Evolutionary conservation across 2,888 invertebrate species (phyloP).

Genomic region (Campopleginae sp.): DNA sequence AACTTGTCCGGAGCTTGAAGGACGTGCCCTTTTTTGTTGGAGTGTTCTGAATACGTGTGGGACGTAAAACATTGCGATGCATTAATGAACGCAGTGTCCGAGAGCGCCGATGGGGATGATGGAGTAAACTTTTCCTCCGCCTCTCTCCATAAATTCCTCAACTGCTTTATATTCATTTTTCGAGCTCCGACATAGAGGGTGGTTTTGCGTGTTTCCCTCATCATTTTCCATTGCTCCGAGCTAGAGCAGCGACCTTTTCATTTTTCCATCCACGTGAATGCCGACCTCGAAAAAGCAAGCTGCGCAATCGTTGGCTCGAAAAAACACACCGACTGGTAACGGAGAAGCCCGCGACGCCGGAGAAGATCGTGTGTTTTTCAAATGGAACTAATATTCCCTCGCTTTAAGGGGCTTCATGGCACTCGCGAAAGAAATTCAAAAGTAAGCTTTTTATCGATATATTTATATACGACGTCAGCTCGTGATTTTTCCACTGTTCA

Average conservation of each 20-base stretch:
- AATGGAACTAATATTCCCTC: conserved; percentile 76
- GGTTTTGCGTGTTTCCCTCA: not conserved
- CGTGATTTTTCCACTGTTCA: not conserved
- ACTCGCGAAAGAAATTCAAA: conserved; percentile 26
- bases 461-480: not conserved
- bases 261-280: not conserved
- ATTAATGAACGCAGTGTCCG: conserved; percentile 51
- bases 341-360: conserved; percentile 48
- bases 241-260: not conserved
- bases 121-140: conserved; percentile 36
- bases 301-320: not conserved
- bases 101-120: conserved; percentile 18
- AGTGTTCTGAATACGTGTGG: conserved; percentile 10
- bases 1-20: conserved; percentile 39
- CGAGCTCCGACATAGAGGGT: not conserved
- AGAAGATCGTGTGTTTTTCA: conserved; percentile 72
- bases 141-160: not conserved
- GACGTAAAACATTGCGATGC: conserved; percentile 58
- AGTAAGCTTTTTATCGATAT: conserved; percentile 9
- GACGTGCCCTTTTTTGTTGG: conserved; percentile 38
- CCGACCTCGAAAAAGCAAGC: not conserved
- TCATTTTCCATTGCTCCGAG: not conserved
- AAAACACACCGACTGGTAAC: conserved; percentile 46
- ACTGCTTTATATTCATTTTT: conserved; percentile 45
- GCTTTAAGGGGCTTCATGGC: conserved; percentile 4